These are phyloP conservation scores for Colius striatus DNA, from an alignment of 2,113 vertebrate species.

Conservation along the genomic window DNA sequence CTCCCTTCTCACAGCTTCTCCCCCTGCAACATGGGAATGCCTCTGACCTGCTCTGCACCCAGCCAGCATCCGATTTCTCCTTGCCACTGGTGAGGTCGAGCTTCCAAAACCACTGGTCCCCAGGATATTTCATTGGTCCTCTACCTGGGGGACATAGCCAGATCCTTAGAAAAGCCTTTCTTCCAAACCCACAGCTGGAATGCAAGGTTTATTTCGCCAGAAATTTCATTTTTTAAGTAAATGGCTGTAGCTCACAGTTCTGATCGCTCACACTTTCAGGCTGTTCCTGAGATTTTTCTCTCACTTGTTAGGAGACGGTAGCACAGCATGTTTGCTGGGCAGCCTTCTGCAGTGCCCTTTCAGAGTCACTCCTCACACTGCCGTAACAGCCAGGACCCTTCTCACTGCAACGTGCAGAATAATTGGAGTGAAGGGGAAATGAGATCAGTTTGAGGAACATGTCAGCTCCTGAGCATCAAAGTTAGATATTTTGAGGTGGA, in stretches of 20 bases:
- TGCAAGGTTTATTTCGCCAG: accelerated
- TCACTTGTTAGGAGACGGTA: accelerated
- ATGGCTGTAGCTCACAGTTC: background rate
- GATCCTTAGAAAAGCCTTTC: background rate
- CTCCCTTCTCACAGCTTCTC: background rate
- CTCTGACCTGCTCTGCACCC: accelerated
- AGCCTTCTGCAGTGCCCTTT: background rate
- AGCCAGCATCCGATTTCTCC: background rate
- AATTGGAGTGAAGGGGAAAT: background rate
- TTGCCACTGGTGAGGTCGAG: accelerated
- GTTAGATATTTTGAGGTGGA: background rate
- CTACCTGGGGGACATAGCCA: accelerated
- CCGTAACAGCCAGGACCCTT: background rate
- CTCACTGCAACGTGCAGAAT: background rate
- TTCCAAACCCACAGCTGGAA: background rate
- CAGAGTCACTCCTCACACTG: background rate
- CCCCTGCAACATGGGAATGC: background rate
- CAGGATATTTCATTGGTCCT: background rate
- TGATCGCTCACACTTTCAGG: accelerated
- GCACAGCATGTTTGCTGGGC: accelerated
- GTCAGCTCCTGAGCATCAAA: background rate
- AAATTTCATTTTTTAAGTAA: background rate
- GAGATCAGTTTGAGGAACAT: accelerated
- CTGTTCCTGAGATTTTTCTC: background rate
- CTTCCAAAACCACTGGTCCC: accelerated